Percentiles rank a stretch among this genome's conserved stretches.
Evolutionary conservation across 2,797 vertebrate genomes (phyloP).

Genomic region (Potorous gilbertii): DNA sequence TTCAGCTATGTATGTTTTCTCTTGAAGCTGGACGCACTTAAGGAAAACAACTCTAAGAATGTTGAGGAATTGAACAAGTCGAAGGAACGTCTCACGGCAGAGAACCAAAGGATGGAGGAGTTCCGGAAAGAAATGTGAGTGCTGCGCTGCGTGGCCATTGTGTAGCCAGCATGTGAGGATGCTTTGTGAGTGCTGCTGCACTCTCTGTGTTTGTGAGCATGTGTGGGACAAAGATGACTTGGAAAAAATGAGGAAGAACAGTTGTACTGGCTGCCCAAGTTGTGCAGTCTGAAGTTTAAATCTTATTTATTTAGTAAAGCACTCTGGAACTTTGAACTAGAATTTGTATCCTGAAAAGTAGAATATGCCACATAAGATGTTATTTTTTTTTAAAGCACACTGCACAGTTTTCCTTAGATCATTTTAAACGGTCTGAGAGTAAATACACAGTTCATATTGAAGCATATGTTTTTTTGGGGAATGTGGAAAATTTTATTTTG

Average conservation of each 20-base stretch:
- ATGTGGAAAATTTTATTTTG: background rate
- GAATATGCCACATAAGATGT: background rate
- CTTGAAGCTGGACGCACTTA: constrained; percentile 90
- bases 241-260: background rate
- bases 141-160: background rate
- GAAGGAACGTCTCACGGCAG: constrained; percentile 89
- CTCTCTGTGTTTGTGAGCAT: background rate
- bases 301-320: background rate
- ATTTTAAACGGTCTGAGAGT: background rate
- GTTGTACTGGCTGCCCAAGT: background rate
- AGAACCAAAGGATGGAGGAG: constrained; percentile 89
- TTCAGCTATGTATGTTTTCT: constrained; percentile 64
- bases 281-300: background rate
- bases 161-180: constrained; percentile 74
- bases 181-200: background rate
- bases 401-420: background rate
- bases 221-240: background rate
- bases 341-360: background rate
- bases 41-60: constrained; percentile 89
- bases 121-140: constrained; percentile 95
- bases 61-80: constrained; percentile 90
- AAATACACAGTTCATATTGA: background rate
- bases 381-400: background rate
- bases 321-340: background rate
- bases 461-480: background rate